A percentile compares a stretch with the other conserved stretches of the same genome.
Conservation (phyloP, 2,113 vertebrate genomes). For the Pampusana beccarii region DNA sequence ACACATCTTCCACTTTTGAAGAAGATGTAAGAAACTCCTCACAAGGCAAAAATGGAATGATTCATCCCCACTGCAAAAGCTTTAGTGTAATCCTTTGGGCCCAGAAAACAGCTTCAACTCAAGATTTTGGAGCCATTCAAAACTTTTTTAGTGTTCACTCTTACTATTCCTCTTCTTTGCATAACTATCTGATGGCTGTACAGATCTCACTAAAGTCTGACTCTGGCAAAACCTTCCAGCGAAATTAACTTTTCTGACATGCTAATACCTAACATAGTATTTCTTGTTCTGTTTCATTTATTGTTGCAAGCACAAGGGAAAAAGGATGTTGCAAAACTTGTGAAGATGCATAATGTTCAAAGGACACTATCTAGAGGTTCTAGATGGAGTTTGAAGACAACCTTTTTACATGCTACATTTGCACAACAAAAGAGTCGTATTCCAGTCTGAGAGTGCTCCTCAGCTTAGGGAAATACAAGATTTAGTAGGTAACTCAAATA, state of each 20-base stretch:
- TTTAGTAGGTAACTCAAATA: background rate
- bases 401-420: background rate
- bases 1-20: background rate
- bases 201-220: background rate
- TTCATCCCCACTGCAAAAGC: background rate
- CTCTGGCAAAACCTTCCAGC: background rate
- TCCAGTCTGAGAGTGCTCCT: background rate
- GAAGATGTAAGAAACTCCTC: conserved; percentile 6
- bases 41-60: background rate
- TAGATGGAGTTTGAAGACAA: background rate
- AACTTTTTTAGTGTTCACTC: conserved; percentile 17
- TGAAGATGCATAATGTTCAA: background rate
- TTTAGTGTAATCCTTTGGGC: conserved; percentile 16
- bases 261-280: background rate
- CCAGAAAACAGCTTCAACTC: background rate
- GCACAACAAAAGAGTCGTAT: background rate
- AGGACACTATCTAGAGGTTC: background rate
- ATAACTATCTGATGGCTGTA: background rate
- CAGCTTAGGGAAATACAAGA: background rate
- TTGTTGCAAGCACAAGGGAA: background rate
- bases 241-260: background rate
- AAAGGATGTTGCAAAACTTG: background rate
- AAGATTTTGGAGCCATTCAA: background rate
- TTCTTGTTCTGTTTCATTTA: background rate
- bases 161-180: background rate